Percentiles rank a stretch among this genome's conserved stretches.
Evolutionary conservation across 2,797 vertebrate genomes (phyloP).

Genomic region (Sebastes taczanowskii): DNA sequence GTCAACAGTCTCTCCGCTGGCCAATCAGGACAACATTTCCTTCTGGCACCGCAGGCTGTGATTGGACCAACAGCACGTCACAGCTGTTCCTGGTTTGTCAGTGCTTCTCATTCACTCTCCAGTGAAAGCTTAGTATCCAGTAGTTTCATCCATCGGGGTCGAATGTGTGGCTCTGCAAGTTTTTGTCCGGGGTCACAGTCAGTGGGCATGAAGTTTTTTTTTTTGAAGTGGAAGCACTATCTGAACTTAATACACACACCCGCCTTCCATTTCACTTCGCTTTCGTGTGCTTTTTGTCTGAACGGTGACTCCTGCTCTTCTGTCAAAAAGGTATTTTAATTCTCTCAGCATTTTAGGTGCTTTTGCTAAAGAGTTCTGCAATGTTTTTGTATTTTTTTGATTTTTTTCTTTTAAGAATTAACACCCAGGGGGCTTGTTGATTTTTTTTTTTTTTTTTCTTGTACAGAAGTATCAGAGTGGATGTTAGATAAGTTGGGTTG

Average conservation of each 20-base stretch:
- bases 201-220: constrained; percentile 32
- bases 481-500: constrained; percentile 66
- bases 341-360: constrained; percentile 71
- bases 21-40: constrained; percentile 53
- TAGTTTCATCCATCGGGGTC: constrained; percentile 54
- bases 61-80: constrained; percentile 61
- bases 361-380: constrained; percentile 58
- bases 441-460: constrained; percentile 29
- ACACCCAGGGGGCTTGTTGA: constrained; percentile 49
- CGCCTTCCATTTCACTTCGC: constrained; percentile 61
- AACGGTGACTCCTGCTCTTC: constrained; percentile 40
- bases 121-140: constrained; percentile 54
- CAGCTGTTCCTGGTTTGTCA: constrained; percentile 53
- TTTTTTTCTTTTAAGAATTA: constrained; percentile 55
- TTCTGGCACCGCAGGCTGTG: constrained; percentile 41
- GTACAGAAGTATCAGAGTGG: constrained; percentile 69
- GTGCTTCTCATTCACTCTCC: constrained; percentile 50
- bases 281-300: constrained; percentile 37
- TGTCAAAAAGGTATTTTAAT: constrained; percentile 71
- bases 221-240: constrained; percentile 51
- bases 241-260: constrained; percentile 53
- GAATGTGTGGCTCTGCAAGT: constrained; percentile 27
- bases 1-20: constrained; percentile 64
- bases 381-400: constrained; percentile 49
- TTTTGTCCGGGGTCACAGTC: constrained; percentile 49